These are phyloP conservation scores for Papilio polyxenes DNA, from an alignment of 1,140 invertebrate genomes.

Conservation along the genomic window DNA sequence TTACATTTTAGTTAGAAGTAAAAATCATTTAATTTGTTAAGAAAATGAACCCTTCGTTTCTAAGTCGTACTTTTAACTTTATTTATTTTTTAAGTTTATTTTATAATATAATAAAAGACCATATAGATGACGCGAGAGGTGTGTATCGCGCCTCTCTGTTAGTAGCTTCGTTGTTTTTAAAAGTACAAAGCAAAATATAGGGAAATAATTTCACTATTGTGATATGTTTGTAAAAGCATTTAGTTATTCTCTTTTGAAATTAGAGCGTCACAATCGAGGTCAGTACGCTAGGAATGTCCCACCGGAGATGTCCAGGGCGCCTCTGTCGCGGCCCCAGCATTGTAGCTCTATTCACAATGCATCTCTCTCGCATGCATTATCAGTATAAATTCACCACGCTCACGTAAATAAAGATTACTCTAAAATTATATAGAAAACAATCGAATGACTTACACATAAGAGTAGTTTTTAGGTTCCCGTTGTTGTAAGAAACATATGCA, in stretches of 20 bases:
- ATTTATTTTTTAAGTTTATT: too few relatives aligned
- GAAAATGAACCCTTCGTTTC: background rate
- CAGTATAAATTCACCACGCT: background rate
- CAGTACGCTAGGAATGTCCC: conserved; percentile 5
- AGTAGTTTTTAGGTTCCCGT: too few relatives aligned
- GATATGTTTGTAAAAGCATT: background rate
- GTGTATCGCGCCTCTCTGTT: too few relatives aligned
- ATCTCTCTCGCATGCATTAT: background rate
- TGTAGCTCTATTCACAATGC: background rate
- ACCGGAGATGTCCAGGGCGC: background rate
- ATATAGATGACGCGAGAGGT: too few relatives aligned
- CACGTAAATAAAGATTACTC: too few relatives aligned
- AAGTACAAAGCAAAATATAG: too few relatives aligned
- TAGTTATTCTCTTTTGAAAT: background rate
- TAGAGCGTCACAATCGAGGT: background rate
- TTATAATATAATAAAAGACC: too few relatives aligned
- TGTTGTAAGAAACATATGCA: too few relatives aligned
- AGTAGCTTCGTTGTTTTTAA: too few relatives aligned
- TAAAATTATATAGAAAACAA: too few relatives aligned
- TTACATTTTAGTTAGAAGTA: background rate
- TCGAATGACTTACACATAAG: too few relatives aligned
- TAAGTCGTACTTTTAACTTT: background rate
- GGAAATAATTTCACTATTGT: too few relatives aligned
- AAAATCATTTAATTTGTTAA: background rate
- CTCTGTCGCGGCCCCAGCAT: background rate